phyloP scores from a whole-genome alignment of 1,140 invertebrate species.

The Calephelis nemesis region DNA sequence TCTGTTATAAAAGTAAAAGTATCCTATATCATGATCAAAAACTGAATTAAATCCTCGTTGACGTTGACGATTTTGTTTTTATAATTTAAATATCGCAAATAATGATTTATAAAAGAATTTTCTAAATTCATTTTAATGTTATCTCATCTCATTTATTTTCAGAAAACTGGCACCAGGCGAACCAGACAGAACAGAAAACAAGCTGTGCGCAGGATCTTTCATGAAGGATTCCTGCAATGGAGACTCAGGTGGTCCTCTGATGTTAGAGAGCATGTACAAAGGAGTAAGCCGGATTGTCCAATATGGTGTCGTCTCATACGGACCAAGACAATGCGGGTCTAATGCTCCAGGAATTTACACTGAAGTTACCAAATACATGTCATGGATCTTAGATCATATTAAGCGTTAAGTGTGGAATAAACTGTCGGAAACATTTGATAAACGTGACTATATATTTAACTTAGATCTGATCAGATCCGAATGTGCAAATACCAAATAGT shows the following conservation, averaged over 20 bases:
- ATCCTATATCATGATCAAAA: no score
- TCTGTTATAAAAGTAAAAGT: no score
- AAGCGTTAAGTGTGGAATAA: neutral
- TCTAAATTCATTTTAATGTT: neutral
- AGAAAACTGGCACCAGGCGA: constrained; percentile 19
- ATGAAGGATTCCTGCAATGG: constrained; percentile 36
- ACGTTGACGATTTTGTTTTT: no score
- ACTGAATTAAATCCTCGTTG: no score
- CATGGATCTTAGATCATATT: constrained; percentile 41
- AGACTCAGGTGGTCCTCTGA: constrained; percentile 42
- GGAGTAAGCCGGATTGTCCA: constrained; percentile 27
- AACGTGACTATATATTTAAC: no score
- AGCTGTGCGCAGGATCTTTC: constrained; percentile 33
- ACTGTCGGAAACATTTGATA: no score
- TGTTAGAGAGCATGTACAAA: constrained; percentile 28
- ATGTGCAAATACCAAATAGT: no score
- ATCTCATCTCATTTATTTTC: neutral
- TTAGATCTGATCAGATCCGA: no score
- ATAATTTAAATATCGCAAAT: no score
- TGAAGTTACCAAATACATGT: constrained; percentile 34
- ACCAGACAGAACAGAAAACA: constrained; percentile 20
- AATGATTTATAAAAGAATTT: neutral
- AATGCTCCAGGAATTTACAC: constrained; percentile 35
- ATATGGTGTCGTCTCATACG: constrained; percentile 39
- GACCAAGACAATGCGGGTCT: constrained; percentile 30